Evolutionary conservation across 30 jellyfish, hydroid and myxozoan genomes (phyloP), one percentile per base, ranked within the genome.

Genomic region (Aurelia aurita): DNA sequence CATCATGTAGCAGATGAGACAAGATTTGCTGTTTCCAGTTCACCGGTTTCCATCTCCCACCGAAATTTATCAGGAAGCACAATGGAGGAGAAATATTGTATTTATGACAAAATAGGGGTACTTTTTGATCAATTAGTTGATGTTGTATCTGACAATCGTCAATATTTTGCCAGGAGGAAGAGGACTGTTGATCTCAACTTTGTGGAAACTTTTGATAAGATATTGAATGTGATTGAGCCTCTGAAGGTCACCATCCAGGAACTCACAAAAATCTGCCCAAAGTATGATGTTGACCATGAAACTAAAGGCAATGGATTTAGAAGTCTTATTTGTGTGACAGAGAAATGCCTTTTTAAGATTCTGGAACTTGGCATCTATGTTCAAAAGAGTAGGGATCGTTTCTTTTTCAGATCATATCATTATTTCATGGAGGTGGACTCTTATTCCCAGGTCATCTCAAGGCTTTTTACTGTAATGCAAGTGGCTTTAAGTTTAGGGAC

Each of bases 241-340:
- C 53, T 88, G 47, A 85, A 90, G 58, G 81, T 88, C 11, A 72
- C 98, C 31, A 45, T 93, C 19, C 96, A 84, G 19, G 96, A 82
- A 51, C 85, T 93, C 59, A 57, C 74, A 3, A 76, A 79, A 14
- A 75, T 82, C 54, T 93, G 98, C 57, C 39, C 90, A 34, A 51
- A 66, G 15, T 72, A 62, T 61, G 87, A 73, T 68, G 25, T 72
- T 59, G 87, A 66, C 71, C 55, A 55, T 27, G 76, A 58, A 19
- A 75, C 77, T 10, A 69, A 49, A 86, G 97, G 98, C 61, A 93
- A 93, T 81, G 98, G 98, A 1, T 93, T 88, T 51, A 72, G 98
- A 58, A 93, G 98, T 59, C 76, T 93, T n/a, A 80, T 87, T 11
- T 82, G 71, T 84, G 64, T 93, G 2, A 84, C 88, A 13, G 90